Percentiles rank a stretch among this genome's conserved stretches.
These are phyloP conservation scores for Sarcophaga subvicina DNA, from an alignment of 2,888 invertebrate genomes.

Conservation along the genomic window DNA sequence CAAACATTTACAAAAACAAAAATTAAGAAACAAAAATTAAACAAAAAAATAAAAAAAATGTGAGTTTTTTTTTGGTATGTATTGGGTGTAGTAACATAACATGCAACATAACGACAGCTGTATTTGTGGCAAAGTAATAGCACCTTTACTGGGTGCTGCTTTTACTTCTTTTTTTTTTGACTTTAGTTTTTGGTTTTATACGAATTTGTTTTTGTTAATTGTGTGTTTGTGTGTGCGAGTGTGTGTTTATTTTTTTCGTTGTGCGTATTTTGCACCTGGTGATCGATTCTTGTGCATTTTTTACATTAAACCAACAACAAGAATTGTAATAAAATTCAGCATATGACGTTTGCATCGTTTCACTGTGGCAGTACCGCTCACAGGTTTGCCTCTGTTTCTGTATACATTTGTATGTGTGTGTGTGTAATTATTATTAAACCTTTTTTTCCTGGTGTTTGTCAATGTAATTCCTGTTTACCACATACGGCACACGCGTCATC, in stretches of 20 bases:
- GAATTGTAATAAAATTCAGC: conserved; percentile 17
- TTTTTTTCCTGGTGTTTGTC: conserved; percentile 49
- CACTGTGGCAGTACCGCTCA: not conserved
- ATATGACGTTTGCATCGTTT: conserved; percentile 48
- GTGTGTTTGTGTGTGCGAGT: not conserved
- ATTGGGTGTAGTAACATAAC: conserved; percentile 35
- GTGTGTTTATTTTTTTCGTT: not conserved
- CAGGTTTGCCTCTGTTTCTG: not conserved
- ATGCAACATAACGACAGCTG: conserved; percentile 71
- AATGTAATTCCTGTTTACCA: conserved; percentile 63
- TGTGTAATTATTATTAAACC: conserved; percentile 58
- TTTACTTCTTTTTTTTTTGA: conserved; percentile 18
- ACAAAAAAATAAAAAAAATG: not conserved
- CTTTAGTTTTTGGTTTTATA: conserved; percentile 10
- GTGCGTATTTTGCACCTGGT: conserved; percentile 78
- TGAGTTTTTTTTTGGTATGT: not conserved
- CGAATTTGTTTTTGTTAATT: conserved; percentile 15
- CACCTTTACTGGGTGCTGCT: conserved; percentile 66
- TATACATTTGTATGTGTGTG: not conserved
- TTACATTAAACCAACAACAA: conserved; percentile 50
- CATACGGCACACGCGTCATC: conserved; percentile 67
- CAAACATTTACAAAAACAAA: conserved; percentile 21
- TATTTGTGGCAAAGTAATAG: conserved; percentile 67
- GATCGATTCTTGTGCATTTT: conserved; percentile 74
- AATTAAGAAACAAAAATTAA: not conserved